A percentile compares a stretch with the other conserved stretches of the same genome.
These are phyloP conservation scores for Sciurus carolinensis DNA, from an alignment of 2,797 vertebrate genomes.

Conservation along the genomic window DNA sequence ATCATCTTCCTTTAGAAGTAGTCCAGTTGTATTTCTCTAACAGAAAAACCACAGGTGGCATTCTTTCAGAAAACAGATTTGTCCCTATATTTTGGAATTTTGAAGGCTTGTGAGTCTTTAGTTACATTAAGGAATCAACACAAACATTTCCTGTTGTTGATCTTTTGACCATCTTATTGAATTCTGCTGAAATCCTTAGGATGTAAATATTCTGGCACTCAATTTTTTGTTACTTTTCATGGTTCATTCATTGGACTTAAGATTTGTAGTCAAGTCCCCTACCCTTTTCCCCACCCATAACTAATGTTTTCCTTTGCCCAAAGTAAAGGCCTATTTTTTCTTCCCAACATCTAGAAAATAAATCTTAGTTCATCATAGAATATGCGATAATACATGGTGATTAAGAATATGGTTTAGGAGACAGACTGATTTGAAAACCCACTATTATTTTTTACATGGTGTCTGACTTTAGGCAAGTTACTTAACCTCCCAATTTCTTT, in stretches of 20 bases:
- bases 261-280: not conserved
- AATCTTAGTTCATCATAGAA: not conserved
- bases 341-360: not conserved
- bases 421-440: not conserved
- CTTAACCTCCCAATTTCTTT: not conserved
- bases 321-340: not conserved
- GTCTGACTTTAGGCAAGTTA: not conserved
- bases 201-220: not conserved
- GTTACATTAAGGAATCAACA: not conserved
- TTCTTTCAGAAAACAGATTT: constrained; percentile 82
- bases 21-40: not conserved
- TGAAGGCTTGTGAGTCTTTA: not conserved
- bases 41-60: constrained; percentile 81
- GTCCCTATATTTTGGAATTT: constrained; percentile 76
- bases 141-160: not conserved
- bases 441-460: not conserved
- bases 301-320: not conserved
- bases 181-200: not conserved
- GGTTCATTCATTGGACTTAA: not conserved
- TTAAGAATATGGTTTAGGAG: not conserved
- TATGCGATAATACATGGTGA: not conserved
- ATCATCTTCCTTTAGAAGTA: not conserved
- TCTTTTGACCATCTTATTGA: not conserved
- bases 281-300: not conserved
- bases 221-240: not conserved